Conservation (phyloP, 2,888 invertebrate genomes). For the Willowsia nigromaculata region DNA sequence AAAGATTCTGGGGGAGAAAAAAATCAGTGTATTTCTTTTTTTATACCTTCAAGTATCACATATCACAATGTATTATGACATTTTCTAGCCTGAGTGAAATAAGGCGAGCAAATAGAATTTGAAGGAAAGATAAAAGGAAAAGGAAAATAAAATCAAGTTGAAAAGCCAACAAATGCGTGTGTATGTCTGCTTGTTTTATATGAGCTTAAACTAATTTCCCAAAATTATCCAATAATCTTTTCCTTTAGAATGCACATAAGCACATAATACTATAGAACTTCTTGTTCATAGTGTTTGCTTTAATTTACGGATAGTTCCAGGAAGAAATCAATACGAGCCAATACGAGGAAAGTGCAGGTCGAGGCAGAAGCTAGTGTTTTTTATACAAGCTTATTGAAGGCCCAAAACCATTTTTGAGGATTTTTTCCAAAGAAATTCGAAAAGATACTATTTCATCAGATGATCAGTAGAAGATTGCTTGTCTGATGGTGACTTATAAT, state of each 20-base stretch:
- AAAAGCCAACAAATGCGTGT: slow-evolving; percentile 31
- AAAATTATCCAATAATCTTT: slow-evolving; percentile 38
- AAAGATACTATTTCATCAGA: neutral
- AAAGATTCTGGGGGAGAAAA: neutral
- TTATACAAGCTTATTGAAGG: slow-evolving; percentile 46
- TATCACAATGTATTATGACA: neutral
- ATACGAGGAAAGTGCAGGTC: neutral
- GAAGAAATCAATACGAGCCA: neutral
- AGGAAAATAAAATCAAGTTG: slow-evolving; percentile 55
- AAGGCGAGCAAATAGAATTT: slow-evolving; percentile 15
- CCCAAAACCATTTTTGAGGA: neutral
- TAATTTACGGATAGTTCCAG: neutral
- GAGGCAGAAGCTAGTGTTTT: neutral
- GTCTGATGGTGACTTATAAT: slow-evolving; percentile 30
- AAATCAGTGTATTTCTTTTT: neutral
- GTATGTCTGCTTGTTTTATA: neutral
- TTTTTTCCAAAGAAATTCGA: neutral
- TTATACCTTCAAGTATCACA: neutral
- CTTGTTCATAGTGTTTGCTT: neutral
- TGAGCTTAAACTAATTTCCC: slow-evolving; percentile 58
- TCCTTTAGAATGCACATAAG: neutral
- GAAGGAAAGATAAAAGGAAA: slow-evolving; percentile 36
- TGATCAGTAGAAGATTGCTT: neutral
- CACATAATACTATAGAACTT: neutral
- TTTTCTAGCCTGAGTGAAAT: neutral